phyloP scores from a whole-genome alignment of 2,113 vertebrate genomes.

The Vulpes vulpes region DNA sequence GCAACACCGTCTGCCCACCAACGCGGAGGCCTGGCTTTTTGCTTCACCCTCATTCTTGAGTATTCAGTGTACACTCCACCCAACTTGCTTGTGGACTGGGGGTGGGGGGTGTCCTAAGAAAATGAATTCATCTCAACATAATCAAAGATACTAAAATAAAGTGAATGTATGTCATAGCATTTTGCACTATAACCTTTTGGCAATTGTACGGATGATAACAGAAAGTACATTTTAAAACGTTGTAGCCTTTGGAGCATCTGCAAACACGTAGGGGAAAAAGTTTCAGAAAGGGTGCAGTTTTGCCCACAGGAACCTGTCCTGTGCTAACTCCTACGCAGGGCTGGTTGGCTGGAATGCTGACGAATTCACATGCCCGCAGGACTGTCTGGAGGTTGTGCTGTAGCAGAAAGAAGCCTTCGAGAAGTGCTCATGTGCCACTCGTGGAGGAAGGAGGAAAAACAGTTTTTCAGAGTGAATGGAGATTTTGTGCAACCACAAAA shows the following conservation, averaged over 20 bases:
- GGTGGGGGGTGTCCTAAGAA: background rate
- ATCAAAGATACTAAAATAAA: background rate
- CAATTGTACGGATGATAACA: background rate
- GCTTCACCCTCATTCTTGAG: background rate
- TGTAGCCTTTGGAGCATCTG: background rate
- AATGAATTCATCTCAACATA: conserved; percentile 6
- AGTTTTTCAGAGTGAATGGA: background rate
- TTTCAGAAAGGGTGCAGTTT: background rate
- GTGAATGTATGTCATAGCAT: background rate
- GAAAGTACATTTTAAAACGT: conserved; percentile 3
- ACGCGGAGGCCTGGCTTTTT: background rate
- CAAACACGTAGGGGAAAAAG: background rate
- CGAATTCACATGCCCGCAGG: background rate
- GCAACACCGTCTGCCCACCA: background rate
- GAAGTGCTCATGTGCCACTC: accelerated
- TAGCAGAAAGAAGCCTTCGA: background rate
- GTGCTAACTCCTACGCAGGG: background rate
- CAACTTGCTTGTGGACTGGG: background rate
- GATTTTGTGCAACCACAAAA: background rate
- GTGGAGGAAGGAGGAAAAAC: background rate
- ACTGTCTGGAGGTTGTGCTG: background rate
- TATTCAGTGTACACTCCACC: background rate
- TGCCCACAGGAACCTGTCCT: background rate
- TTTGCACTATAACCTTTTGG: background rate
- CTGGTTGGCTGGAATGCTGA: background rate